Evolutionary conservation across 2,113 vertebrate genomes (phyloP).

Genomic region (Natator depressus): DNA sequence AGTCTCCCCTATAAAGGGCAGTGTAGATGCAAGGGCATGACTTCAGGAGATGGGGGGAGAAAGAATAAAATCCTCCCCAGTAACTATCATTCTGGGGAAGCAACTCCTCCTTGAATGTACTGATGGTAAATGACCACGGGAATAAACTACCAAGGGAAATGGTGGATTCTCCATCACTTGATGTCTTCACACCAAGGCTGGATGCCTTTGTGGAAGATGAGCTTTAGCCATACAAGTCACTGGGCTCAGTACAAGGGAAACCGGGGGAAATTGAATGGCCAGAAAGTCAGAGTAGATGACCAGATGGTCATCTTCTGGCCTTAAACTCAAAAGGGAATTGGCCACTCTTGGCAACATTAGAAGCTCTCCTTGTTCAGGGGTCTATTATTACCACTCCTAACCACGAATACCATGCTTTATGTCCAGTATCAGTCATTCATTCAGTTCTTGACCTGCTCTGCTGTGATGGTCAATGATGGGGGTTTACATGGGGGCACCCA

Average conservation of each 20-base stretch:
- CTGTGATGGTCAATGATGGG: neutral
- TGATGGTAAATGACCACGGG: neutral
- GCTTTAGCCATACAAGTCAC: neutral
- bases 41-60: neutral
- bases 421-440: neutral
- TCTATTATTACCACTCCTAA: neutral
- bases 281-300: neutral
- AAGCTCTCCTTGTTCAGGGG: neutral
- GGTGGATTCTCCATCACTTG: neutral
- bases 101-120: neutral
- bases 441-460: neutral
- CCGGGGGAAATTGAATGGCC: neutral
- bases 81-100: neutral
- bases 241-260: neutral
- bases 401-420: no score
- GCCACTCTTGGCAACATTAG: neutral
- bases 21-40: neutral
- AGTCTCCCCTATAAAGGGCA: neutral
- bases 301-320: no score
- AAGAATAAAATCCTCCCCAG: neutral
- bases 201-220: neutral
- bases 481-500: no score
- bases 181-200: neutral
- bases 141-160: neutral
- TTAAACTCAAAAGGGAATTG: neutral